These are phyloP conservation scores for Drosophila melanogaster DNA, from an alignment of 1,140 invertebrate genomes.

Conservation along the genomic window DNA sequence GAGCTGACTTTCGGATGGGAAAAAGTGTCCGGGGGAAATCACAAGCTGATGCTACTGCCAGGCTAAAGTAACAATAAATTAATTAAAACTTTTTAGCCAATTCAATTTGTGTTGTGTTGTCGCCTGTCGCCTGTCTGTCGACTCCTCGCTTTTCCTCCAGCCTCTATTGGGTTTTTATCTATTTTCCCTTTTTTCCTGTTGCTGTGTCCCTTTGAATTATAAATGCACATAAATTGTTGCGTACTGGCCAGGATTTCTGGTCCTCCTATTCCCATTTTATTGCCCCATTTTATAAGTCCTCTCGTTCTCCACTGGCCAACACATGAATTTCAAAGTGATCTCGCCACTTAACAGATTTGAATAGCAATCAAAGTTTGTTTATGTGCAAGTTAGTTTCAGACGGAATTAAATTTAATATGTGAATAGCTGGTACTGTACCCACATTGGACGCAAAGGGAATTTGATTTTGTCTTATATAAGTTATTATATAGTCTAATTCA, in stretches of 20 bases:
- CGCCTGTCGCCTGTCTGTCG: constrained; percentile 50
- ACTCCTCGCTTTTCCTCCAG: constrained; percentile 3
- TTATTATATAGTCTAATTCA: background rate
- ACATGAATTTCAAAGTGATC: constrained; percentile 78
- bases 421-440: background rate
- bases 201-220: constrained; percentile 70
- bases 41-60: constrained; percentile 44
- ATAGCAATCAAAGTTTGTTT: constrained; percentile 73
- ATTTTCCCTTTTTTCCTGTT: constrained; percentile 17
- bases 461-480: background rate
- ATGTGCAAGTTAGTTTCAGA: constrained; percentile 25
- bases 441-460: background rate
- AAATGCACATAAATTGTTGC: constrained; percentile 82
- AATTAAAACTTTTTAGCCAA: constrained; percentile 83
- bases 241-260: constrained; percentile 38
- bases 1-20: constrained; percentile 49
- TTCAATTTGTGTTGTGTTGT: constrained; percentile 80
- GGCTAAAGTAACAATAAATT: constrained; percentile 81
- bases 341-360: constrained; percentile 61
- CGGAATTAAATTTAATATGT: constrained; percentile 5
- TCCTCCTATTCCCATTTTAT: constrained; percentile 5
- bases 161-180: constrained; percentile 12
- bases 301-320: constrained; percentile 43
- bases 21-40: constrained; percentile 10
- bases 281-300: constrained; percentile 9